Evolutionary conservation across 2,888 invertebrate species (phyloP).

Genomic region (Thymelicus acteon): DNA sequence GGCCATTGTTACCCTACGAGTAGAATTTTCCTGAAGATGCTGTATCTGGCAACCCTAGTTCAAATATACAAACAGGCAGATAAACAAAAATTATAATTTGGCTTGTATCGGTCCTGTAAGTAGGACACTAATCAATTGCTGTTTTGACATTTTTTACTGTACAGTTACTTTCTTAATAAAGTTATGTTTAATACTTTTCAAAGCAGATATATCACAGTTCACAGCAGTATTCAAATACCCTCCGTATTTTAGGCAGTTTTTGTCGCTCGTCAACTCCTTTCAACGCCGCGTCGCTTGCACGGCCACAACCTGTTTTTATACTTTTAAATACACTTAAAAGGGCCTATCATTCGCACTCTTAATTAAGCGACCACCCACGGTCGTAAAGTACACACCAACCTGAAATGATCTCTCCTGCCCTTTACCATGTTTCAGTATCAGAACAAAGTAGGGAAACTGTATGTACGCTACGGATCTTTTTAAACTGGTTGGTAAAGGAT

Average conservation of each 20-base stretch:
- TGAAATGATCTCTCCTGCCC: conserved; percentile 53
- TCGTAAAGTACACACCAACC: conserved; percentile 65
- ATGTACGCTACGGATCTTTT: conserved; percentile 56
- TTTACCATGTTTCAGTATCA: conserved; percentile 39
- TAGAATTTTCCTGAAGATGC: too few relatives aligned
- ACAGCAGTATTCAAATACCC: conserved; percentile 3
- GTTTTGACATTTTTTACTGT: neutral
- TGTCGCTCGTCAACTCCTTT: conserved; percentile 51
- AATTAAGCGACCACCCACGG: conserved; percentile 69
- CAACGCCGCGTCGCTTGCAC: conserved; percentile 19
- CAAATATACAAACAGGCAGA: too few relatives aligned
- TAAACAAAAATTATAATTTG: too few relatives aligned
- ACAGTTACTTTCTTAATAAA: conserved; percentile 7
- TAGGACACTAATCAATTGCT: too few relatives aligned
- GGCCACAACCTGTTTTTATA: conserved; percentile 43
- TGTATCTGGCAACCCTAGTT: too few relatives aligned
- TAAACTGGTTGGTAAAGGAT: conserved; percentile 52
- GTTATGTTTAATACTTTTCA: conserved; percentile 4
- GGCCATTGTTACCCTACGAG: too few relatives aligned
- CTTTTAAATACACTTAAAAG: conserved; percentile 63
- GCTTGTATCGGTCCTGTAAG: too few relatives aligned
- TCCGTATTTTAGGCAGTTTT: conserved; percentile 23
- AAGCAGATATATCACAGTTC: neutral
- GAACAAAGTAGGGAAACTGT: conserved; percentile 43
- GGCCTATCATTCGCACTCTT: conserved; percentile 76